Conservation (phyloP, 2,113 vertebrate genomes). For the Candoia aspera region DNA sequence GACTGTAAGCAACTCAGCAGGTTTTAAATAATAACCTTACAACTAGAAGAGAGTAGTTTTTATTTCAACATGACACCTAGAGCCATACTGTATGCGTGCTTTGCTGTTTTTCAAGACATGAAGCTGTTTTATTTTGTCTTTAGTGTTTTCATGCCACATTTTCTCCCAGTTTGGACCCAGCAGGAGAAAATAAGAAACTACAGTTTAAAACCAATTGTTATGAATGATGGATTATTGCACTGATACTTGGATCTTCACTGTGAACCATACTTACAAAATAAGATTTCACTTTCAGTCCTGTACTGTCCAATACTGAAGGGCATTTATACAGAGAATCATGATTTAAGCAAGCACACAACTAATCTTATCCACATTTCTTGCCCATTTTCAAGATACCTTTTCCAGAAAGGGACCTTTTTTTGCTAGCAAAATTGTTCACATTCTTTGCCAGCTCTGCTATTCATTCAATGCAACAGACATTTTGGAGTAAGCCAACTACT, state of each 20-base stretch:
- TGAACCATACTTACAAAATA: background rate
- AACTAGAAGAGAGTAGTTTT: conserved; percentile 7
- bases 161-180: background rate
- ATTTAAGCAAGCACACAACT: background rate
- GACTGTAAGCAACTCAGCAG: conserved; percentile 42
- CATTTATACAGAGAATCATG: background rate
- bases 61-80: conserved; percentile 10
- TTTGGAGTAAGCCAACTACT: background rate
- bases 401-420: background rate
- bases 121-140: conserved; percentile 38
- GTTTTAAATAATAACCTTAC: conserved; percentile 61
- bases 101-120: background rate
- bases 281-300: background rate
- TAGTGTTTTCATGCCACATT: conserved; percentile 19
- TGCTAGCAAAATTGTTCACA: background rate
- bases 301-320: background rate
- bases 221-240: background rate
- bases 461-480: background rate
- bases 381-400: background rate
- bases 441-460: background rate
- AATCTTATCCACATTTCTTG: background rate
- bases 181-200: background rate
- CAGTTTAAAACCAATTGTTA: background rate
- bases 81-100: background rate
- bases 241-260: background rate